Conservation (phyloP, 2,797 vertebrate genomes). For the Corythornis leucogaster region DNA sequence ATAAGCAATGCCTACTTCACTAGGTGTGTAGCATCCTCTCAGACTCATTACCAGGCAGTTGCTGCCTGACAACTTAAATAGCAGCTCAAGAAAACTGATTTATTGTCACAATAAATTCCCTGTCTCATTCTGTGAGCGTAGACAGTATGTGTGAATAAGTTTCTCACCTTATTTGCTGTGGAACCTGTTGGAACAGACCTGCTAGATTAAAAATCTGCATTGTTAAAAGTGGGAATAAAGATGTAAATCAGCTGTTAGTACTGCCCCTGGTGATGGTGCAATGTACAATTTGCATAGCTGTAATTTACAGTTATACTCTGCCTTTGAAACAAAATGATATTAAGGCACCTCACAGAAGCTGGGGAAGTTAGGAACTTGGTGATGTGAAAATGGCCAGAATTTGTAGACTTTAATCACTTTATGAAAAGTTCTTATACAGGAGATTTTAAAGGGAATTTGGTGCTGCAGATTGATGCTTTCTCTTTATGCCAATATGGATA, state of each 20-base stretch:
- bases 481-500: background rate
- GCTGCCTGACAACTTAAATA: background rate
- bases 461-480: background rate
- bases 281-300: constrained; percentile 1
- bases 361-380: background rate
- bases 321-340: background rate
- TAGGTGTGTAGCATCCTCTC: constrained; percentile 81
- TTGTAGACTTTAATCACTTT: background rate
- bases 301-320: constrained; percentile 32
- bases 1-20: constrained; percentile 95
- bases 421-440: background rate
- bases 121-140: background rate
- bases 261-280: constrained; percentile 13
- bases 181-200: background rate
- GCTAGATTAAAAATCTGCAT: background rate
- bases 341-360: background rate
- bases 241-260: constrained; percentile 24
- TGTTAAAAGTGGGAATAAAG: background rate
- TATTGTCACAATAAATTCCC: background rate
- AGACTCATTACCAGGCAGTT: background rate
- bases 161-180: background rate
- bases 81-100: background rate
- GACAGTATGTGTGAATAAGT: background rate
- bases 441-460: background rate
- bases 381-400: background rate